phyloP scores from a whole-genome alignment of 2,888 invertebrate genomes.

The Allolobophora icterica region DNA sequence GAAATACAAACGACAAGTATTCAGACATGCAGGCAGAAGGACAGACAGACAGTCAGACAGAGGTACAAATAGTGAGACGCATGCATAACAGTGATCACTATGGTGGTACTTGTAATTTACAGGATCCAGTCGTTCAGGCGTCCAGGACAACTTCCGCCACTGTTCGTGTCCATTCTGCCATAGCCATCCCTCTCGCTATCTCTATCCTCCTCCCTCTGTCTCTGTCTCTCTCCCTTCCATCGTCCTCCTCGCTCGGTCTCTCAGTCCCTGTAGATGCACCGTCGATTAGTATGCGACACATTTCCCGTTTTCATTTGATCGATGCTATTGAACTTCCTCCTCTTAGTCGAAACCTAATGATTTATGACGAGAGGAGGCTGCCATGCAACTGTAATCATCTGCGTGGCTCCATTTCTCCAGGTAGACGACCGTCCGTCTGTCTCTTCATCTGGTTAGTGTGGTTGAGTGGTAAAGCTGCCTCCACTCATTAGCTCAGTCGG shows the following conservation, averaged over 20 bases:
- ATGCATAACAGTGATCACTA: background rate
- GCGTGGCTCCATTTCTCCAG: background rate
- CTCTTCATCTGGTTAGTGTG: background rate
- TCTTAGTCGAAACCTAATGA: constrained; percentile 17
- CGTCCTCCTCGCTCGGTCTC: background rate
- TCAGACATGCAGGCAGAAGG: background rate
- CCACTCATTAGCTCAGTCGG: background rate
- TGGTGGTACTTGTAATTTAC: background rate
- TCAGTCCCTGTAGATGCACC: background rate
- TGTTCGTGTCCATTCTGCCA: background rate
- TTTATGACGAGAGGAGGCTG: background rate
- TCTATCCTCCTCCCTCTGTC: background rate
- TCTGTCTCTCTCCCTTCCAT: background rate
- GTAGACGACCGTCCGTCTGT: background rate
- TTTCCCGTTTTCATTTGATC: background rate
- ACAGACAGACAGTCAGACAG: no score
- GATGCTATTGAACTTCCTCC: constrained; percentile 17
- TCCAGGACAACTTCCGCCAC: background rate
- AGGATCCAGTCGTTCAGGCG: background rate
- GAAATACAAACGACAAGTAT: background rate
- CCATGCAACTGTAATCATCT: background rate
- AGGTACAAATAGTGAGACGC: background rate
- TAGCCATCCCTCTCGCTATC: background rate
- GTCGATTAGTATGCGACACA: background rate
- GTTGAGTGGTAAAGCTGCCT: background rate